Percentiles rank a stretch among this genome's conserved stretches.
Evolutionary conservation across 2,113 vertebrate species (phyloP).

Genomic region (Pardalotus punctatus): DNA sequence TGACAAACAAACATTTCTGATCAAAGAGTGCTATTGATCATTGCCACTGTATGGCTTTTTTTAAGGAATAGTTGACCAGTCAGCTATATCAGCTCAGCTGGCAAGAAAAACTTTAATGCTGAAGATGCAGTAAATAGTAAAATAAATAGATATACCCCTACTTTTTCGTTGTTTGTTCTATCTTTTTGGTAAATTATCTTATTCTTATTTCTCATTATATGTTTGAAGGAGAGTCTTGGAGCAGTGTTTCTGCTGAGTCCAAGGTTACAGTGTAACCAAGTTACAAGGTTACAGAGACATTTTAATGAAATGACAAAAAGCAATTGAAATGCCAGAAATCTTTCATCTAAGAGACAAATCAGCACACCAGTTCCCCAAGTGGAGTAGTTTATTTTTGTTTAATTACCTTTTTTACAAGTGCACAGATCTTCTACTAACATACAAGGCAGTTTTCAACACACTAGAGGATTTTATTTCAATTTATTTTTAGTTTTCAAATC

Average conservation of each 20-base stretch:
- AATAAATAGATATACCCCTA: background rate
- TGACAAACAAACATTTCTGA: background rate
- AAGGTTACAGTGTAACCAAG: too few species aligned
- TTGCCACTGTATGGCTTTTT: background rate
- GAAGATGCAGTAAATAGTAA: background rate
- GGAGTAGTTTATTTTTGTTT: constrained; percentile 11
- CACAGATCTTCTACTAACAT: background rate
- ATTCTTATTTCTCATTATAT: background rate
- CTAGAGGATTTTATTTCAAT: background rate
- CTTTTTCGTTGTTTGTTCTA: background rate
- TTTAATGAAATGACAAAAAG: background rate
- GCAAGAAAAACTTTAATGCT: background rate
- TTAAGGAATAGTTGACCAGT: background rate
- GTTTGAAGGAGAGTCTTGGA: background rate
- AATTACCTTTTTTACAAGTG: background rate
- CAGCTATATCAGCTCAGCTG: background rate
- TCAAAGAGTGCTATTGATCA: background rate
- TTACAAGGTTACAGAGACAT: background rate
- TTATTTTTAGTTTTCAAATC: constrained; percentile 3
- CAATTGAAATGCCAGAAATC: background rate
- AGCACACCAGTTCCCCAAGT: background rate
- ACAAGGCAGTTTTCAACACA: background rate
- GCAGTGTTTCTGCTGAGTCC: background rate
- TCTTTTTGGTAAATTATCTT: background rate
- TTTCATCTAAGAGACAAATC: background rate